These are phyloP conservation scores for Salvelinus sp. DNA, from an alignment of 2,113 vertebrate genomes.

Conservation along the genomic window DNA sequence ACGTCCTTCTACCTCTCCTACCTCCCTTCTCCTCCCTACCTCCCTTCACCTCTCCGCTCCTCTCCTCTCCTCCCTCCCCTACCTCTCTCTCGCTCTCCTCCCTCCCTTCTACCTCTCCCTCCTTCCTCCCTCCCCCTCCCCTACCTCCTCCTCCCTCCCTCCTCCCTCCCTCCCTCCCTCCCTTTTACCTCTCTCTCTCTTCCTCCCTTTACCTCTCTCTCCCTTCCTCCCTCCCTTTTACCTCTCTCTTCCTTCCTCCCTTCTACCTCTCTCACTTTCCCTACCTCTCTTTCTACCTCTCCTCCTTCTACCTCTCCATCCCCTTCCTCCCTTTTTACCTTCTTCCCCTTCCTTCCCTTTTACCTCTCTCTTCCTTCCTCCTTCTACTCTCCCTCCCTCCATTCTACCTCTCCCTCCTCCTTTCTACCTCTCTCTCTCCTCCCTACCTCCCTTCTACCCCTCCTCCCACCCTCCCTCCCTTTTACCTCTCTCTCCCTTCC, in stretches of 20 bases:
- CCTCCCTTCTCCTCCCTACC: constrained; percentile 26
- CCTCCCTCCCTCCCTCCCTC: constrained; percentile 26
- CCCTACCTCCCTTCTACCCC: neutral
- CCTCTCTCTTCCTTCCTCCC: too few relatives aligned
- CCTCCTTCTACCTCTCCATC: too few relatives aligned
- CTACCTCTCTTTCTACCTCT: too few relatives aligned
- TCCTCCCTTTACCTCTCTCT: too few relatives aligned
- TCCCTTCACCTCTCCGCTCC: constrained; percentile 6
- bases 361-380: constrained; percentile 63
- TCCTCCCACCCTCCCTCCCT: constrained; percentile 16
- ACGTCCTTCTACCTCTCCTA: constrained; percentile 13
- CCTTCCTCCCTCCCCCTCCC: constrained; percentile 17
- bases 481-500: too few relatives aligned
- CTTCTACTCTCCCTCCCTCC: constrained; percentile 67
- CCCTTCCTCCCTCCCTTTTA: too few relatives aligned
- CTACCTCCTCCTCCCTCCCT: too few relatives aligned
- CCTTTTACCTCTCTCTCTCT: too few relatives aligned
- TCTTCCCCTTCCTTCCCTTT: constrained; percentile 1
- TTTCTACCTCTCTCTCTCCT: constrained; percentile 22
- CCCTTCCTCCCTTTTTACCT: too few relatives aligned
- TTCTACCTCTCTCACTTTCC: too few relatives aligned
- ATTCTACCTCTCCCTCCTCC: constrained; percentile 56
- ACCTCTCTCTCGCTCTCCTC: too few relatives aligned
- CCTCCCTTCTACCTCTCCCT: constrained; percentile 45
- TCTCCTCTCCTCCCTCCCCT: constrained; percentile 24